Evolutionary conservation across 2,797 vertebrate genomes (phyloP), one percentile per base, ranked within the genome.

Genomic region (Cryptoblepharus egeriae): DNA sequence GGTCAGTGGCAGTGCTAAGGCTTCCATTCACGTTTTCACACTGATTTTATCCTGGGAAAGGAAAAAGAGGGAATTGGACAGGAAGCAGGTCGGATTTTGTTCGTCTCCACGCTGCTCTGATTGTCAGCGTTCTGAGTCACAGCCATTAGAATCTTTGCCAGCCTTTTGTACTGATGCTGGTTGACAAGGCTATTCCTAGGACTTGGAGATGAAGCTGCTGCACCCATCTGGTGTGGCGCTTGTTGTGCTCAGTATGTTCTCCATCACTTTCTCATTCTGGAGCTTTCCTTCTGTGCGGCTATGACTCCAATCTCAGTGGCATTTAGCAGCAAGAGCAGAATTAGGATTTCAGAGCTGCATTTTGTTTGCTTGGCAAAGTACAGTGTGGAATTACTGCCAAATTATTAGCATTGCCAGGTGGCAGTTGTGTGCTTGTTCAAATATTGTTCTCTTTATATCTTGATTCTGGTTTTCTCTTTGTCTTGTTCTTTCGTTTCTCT

Each of bases 1-100:
- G 9, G 13, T 45, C 58, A 35, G n/a, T 37, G 10, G 63, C 16
- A 28, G 18, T 37, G 45, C 76, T 85, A 73, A 18, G 39, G 75
- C 0, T 0, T 22, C 30, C 1, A 1, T 9, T 1, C 7, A 13
- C 5, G n/a, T n/a, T 0, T 6, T 2, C 30, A 1, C 28, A 30
- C 28, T 0, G 3, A 20, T 24, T 16, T 2, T 24, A 10, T 28
- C 35, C 16, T n/a, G 15, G 22, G 2, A 28, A n/a, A 42, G 5
- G 9, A 7, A 26, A 6, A 82, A 68, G 67, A 39, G 12, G 3
- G 3, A 86, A 4, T 5, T 78, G 20, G 75, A 65, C 3, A 0
- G 9, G 35, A 37, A 85, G 28, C 2, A 10, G 30, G 0, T 0
- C 4, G 72, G 35, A 4, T 1, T 57, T 20, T 30, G 1, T 1